Evolutionary conservation across 2,888 invertebrate species (phyloP).

Genomic region (Blastobasis adustella): DNA sequence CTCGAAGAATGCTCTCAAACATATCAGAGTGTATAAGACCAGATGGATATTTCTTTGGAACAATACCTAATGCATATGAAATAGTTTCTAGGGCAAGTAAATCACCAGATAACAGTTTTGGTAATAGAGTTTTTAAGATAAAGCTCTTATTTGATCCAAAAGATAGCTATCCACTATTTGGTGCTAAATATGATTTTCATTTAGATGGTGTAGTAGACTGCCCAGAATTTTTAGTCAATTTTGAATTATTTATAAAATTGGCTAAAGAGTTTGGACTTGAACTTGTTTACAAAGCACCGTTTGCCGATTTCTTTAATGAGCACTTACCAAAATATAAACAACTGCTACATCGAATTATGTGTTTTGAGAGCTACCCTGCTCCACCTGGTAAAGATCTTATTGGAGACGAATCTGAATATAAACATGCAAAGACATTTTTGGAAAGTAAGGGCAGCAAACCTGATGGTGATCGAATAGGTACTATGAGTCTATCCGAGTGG

Average conservation of each 20-base stretch:
- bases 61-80: constrained; percentile 95
- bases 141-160: constrained; percentile 80
- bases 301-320: constrained; percentile 86
- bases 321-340: constrained; percentile 58
- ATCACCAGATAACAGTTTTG: constrained; percentile 77
- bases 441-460: constrained; percentile 46
- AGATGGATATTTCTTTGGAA: constrained; percentile 97
- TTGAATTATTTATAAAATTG: constrained; percentile 86
- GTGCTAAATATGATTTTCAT: constrained; percentile 96
- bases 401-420: constrained; percentile 80
- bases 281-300: constrained; percentile 80
- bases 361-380: constrained; percentile 88
- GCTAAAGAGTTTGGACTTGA: constrained; percentile 83
- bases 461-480: constrained; percentile 78
- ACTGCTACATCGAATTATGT: constrained; percentile 85
- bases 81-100: constrained; percentile 84
- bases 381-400: constrained; percentile 68
- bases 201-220: constrained; percentile 98
- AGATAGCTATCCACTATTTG: constrained; percentile 87
- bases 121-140: constrained; percentile 86
- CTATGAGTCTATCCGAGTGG: constrained; percentile 93
- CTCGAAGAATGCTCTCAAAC: constrained; percentile 94
- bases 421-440: constrained; percentile 79
- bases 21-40: constrained; percentile 90
- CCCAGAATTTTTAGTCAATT: constrained; percentile 97